These are phyloP conservation scores for Amphimedon queenslandica DNA, from an alignment of 37 sponge, comb jelly and placozoan species.

Conservation along the genomic window DNA sequence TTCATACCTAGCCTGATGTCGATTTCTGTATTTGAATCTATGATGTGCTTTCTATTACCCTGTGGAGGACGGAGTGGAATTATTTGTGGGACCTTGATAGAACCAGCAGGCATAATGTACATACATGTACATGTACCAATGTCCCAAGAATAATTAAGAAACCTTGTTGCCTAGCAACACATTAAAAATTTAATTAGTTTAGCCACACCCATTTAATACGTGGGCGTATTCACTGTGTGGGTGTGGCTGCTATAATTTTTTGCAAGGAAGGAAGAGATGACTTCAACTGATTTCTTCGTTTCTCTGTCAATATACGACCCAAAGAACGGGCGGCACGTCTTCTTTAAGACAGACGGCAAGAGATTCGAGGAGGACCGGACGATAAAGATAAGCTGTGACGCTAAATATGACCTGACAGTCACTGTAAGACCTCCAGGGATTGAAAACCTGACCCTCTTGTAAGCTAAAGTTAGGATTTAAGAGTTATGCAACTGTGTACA, in stretches of 20 bases:
- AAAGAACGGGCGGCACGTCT: slow-evolving; percentile 24
- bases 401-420: slow-evolving; percentile 64
- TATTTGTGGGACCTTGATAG: slow-evolving; percentile 58
- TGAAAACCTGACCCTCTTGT: too few relatives aligned
- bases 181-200: too few relatives aligned
- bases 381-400: slow-evolving; percentile 53
- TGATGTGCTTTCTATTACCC: slow-evolving; percentile 30
- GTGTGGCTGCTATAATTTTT: background rate
- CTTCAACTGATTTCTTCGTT: slow-evolving; percentile 19
- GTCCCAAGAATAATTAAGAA: too few relatives aligned
- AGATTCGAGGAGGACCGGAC: slow-evolving; percentile 50
- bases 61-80: slow-evolving; percentile 49
- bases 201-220: too few relatives aligned
- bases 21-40: slow-evolving; percentile 45
- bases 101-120: slow-evolving; percentile 60
- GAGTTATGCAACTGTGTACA: too few relatives aligned
- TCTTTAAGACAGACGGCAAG: slow-evolving; percentile 72
- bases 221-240: background rate
- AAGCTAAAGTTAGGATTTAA: too few relatives aligned
- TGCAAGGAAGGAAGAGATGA: background rate
- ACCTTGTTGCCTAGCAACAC: too few relatives aligned
- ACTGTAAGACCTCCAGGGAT: slow-evolving; percentile 34
- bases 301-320: slow-evolving; percentile 29
- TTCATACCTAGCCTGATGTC: slow-evolving; percentile 50
- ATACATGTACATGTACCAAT: too few relatives aligned